Percentiles rank a stretch among this genome's conserved stretches.
phyloP scores from a whole-genome alignment of 1,140 invertebrate species.

The Drosophila nannoptera region DNA sequence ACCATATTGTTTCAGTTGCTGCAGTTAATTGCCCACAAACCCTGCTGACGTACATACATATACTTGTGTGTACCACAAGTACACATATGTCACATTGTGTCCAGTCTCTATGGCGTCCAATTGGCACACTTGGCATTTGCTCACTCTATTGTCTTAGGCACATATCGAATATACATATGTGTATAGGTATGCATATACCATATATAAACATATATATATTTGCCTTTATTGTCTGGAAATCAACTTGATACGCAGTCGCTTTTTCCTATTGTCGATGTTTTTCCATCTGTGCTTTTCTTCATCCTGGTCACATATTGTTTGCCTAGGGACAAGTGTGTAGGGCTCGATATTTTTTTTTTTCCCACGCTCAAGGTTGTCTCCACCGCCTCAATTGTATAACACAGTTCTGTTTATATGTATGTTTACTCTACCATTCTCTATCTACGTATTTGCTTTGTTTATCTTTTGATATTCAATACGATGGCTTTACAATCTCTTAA shows the following conservation, averaged over 20 bases:
- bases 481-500: constrained; percentile 15
- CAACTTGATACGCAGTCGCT: constrained; percentile 4
- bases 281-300: not conserved
- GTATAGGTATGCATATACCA: no score
- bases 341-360: not conserved
- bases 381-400: constrained; percentile 60
- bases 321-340: constrained; percentile 1
- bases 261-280: not conserved
- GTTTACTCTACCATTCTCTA: not conserved
- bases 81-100: constrained; percentile 1
- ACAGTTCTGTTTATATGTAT: constrained; percentile 16
- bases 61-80: not conserved
- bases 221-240: constrained; percentile 10
- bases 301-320: constrained; percentile 34
- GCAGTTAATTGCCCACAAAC: constrained; percentile 36
- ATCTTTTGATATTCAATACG: constrained; percentile 64
- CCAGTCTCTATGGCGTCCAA: constrained; percentile 11
- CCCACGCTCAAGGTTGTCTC: constrained; percentile 49
- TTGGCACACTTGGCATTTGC: constrained; percentile 32
- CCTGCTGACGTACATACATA: constrained; percentile 21
- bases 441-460: constrained; percentile 43
- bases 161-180: not conserved
- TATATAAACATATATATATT: not conserved
- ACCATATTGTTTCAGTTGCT: constrained; percentile 40
- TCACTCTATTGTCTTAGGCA: constrained; percentile 16